Conservation (phyloP, 2,797 vertebrate genomes). For the Myoxocephalus aenaeus region DNA sequence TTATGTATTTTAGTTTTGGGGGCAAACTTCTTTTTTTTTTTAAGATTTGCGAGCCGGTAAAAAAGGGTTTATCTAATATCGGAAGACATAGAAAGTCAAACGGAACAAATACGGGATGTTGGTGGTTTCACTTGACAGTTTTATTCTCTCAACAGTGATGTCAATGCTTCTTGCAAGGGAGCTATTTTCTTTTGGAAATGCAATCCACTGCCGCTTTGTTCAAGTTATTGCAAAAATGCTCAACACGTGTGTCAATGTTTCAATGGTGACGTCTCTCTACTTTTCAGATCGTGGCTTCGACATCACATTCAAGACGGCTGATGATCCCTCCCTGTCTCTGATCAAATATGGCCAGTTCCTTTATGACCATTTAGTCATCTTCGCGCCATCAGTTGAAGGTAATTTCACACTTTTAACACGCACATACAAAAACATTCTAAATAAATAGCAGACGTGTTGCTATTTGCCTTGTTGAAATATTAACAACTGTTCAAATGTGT, state of each 20-base stretch:
- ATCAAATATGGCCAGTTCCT: slow-evolving; percentile 98
- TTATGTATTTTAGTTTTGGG: no score
- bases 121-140: background rate
- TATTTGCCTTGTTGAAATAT: background rate
- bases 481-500: background rate
- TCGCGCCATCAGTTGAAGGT: slow-evolving; percentile 98
- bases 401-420: background rate
- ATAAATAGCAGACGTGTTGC: background rate
- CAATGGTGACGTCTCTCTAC: background rate
- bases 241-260: background rate
- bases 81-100: background rate
- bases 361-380: slow-evolving; percentile 95
- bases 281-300: slow-evolving; percentile 93
- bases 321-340: slow-evolving; percentile 92
- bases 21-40: no score
- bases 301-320: slow-evolving; percentile 92
- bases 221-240: background rate
- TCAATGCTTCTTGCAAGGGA: background rate
- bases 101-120: background rate
- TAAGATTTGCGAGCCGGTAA: no score
- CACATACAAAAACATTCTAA: background rate
- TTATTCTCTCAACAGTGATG: background rate
- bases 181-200: background rate
- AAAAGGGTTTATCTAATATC: no score
- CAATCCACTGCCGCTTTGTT: background rate